These are phyloP conservation scores for Oxyteleia sp. DNA, from an alignment of 2,888 invertebrate genomes.

Conservation along the genomic window DNA sequence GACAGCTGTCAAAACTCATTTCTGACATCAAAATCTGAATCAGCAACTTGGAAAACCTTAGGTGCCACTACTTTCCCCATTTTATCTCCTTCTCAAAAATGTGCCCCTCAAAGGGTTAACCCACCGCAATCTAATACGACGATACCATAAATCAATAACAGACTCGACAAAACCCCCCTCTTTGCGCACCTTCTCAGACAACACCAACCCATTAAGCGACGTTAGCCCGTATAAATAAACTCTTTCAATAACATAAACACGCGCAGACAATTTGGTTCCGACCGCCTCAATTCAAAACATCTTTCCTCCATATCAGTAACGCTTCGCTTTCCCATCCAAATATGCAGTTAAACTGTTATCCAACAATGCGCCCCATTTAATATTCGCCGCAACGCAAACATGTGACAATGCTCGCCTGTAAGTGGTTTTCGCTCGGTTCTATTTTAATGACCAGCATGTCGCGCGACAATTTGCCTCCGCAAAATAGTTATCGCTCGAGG, in stretches of 20 bases:
- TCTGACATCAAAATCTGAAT: too few species aligned
- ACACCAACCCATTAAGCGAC: conserved; percentile 59
- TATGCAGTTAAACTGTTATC: conserved; percentile 54
- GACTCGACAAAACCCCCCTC: too few species aligned
- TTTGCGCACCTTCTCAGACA: conserved; percentile 28
- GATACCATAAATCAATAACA: too few species aligned
- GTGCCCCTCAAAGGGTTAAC: too few species aligned
- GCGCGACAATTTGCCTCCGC: conserved; percentile 62
- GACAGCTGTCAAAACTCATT: too few species aligned
- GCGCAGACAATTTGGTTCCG: conserved; percentile 49
- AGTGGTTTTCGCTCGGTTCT: conserved; percentile 36
- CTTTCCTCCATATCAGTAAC: conserved; percentile 52
- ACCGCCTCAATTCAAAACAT: conserved; percentile 44
- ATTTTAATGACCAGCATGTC: conserved; percentile 72
- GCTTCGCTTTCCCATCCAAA: conserved; percentile 54
- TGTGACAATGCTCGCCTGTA: conserved; percentile 39
- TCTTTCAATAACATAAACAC: conserved; percentile 59
- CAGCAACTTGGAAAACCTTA: too few species aligned
- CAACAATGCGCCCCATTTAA: conserved; percentile 59
- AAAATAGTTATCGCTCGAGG: conserved; percentile 53
- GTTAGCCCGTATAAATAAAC: conserved; percentile 63
- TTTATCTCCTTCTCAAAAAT: too few species aligned
- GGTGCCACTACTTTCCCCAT: too few species aligned
- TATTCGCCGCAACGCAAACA: conserved; percentile 62
- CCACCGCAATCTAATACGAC: too few species aligned